phyloP scores from a whole-genome alignment of 2,113 vertebrate genomes.

The Corvus moneduloides region DNA sequence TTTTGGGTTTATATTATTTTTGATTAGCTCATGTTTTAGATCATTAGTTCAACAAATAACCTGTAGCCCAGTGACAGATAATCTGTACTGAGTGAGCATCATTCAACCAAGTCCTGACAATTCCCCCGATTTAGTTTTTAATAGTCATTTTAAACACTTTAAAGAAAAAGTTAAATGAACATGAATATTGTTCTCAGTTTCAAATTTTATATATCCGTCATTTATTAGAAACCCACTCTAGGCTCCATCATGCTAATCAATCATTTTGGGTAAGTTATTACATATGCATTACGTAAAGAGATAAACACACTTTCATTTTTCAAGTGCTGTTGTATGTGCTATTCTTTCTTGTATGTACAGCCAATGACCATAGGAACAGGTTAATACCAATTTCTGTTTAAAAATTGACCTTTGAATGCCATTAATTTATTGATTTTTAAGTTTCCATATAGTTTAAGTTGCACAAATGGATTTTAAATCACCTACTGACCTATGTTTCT shows the following conservation, averaged over 20 bases:
- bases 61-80: conserved; percentile 28
- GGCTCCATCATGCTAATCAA: background rate
- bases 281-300: background rate
- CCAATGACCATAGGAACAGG: background rate
- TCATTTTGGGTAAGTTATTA: conserved; percentile 12
- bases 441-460: background rate
- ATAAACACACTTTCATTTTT: conserved; percentile 28
- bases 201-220: conserved; percentile 29
- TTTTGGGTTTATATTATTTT: conserved; percentile 30
- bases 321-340: background rate
- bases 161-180: conserved; percentile 46
- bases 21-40: conserved; percentile 52
- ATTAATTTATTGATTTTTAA: conserved; percentile 10
- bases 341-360: background rate
- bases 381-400: background rate
- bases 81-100: conserved; percentile 15
- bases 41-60: conserved; percentile 67
- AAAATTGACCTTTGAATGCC: background rate
- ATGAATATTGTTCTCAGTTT: conserved; percentile 31
- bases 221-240: conserved; percentile 8
- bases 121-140: conserved; percentile 9
- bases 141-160: conserved; percentile 29
- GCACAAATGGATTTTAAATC: background rate
- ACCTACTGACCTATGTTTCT: background rate
- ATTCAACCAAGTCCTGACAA: conserved; percentile 28